Percentiles rank a stretch among this genome's conserved stretches.
phyloP scores from a whole-genome alignment of 1,140 invertebrate species.

The Bombus superbus region DNA sequence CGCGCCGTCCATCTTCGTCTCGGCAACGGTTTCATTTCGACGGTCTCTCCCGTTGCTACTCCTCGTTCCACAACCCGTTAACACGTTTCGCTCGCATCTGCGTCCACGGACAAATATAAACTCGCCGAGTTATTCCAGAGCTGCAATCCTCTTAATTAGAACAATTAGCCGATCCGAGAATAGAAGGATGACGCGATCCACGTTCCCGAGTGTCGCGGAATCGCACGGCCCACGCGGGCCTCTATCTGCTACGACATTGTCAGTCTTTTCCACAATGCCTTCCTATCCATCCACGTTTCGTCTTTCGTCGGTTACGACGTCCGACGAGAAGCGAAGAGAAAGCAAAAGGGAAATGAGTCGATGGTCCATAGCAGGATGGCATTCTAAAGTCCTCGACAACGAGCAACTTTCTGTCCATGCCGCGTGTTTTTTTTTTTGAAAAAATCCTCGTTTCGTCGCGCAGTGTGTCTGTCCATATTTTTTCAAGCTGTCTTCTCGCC shows the following conservation, averaged over 20 bases:
- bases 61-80: background rate
- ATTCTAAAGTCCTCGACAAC: too few relatives aligned
- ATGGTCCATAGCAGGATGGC: background rate
- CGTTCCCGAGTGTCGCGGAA: conserved; percentile 22
- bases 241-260: background rate
- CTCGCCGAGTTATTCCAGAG: conserved; percentile 75
- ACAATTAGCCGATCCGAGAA: conserved; percentile 78
- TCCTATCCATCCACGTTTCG: background rate
- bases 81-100: conserved; percentile 25
- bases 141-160: conserved; percentile 79
- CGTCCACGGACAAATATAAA: conserved; percentile 74
- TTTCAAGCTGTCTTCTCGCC: too few relatives aligned
- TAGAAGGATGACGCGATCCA: conserved; percentile 67
- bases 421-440: too few relatives aligned
- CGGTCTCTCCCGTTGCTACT: background rate
- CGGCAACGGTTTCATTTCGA: too few relatives aligned
- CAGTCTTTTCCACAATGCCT: background rate
- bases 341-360: background rate
- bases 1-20: too few relatives aligned
- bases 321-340: background rate
- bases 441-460: too few relatives aligned
- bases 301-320: background rate
- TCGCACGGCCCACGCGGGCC: conserved; percentile 13
- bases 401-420: too few relatives aligned
- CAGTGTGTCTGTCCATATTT: too few relatives aligned